phyloP scores from a whole-genome alignment of 1,140 invertebrate genomes.

The Ceratosolen fusciceps region DNA sequence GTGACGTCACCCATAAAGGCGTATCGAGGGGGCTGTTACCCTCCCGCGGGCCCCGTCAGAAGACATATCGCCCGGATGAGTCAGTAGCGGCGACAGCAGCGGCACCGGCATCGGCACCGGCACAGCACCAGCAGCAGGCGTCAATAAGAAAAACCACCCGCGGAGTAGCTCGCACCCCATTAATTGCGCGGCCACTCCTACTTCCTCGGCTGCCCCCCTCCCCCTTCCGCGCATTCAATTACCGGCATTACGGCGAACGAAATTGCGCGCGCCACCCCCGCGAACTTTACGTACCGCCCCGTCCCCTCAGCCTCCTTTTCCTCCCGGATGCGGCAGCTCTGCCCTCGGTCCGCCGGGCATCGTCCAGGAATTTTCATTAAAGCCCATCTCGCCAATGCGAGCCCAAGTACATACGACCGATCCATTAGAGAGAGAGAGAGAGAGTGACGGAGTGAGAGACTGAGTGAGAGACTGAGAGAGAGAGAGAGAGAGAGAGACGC shows the following conservation, averaged over 20 bases:
- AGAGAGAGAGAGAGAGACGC: no score
- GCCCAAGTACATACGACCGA: no score
- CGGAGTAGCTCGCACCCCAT: background rate
- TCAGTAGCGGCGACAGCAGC: no score
- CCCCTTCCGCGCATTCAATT: background rate
- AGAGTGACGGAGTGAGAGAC: no score
- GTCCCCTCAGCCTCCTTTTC: no score
- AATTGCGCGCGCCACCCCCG: background rate
- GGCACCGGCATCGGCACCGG: background rate
- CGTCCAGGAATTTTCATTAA: background rate
- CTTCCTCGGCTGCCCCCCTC: no score
- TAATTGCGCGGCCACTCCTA: background rate
- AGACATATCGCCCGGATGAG: background rate
- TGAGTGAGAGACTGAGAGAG: no score
- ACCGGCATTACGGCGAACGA: background rate
- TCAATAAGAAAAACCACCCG: slow-evolving; percentile 4
- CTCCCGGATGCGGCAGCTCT: no score
- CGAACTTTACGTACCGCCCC: background rate
- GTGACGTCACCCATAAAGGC: no score
- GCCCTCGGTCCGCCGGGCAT: no score
- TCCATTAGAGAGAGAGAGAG: background rate
- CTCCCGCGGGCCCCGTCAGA: background rate
- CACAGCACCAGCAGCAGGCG: background rate
- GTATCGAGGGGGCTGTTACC: no score
- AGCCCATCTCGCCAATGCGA: background rate